Evolutionary conservation across 2,888 invertebrate species (phyloP), one percentile per base, ranked within the genome.

Genomic region (Druceiella hillmani): DNA sequence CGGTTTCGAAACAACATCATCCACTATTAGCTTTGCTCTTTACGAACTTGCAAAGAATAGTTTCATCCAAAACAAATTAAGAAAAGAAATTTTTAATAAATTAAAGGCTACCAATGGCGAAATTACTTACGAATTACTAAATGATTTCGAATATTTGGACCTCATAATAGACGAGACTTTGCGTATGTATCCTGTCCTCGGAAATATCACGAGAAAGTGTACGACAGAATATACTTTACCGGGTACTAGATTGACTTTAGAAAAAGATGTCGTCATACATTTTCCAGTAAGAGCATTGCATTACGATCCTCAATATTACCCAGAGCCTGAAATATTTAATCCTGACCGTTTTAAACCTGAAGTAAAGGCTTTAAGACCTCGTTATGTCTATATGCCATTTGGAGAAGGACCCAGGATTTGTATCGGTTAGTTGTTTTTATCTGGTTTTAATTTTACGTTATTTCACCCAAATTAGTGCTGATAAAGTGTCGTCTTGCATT

Each of bases 321-420:
- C 61, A 1, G 55, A 66, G 0, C 66, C 66, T 0, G 54, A 63
- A 3, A 26, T 47, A 36, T 68, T 48, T 36, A 46, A 41, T 0
- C 68, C 67, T 0, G 64, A 66, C 30, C 48, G 68, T 15, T 66
- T 66, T 44, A 40, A 59, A 1, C 50, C 50, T 0, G 59, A 56
- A 2, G 51, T 57, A 12, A 64, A 52, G 31, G 37, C 45, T 0
- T 52, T 56, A 9, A 52, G 66, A 2, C 56, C 43, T 12, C 62
- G 59, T 0, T 64, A 56, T 32, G 61, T 60, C 0, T 66, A 59
- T 40, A 45, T 64, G 31, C 64, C 66, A 1, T 68, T 66, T 39
- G 66, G 67, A 9, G 66, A 62, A 40, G 66, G 66, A 2, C 63
- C 58, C 0, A 55, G 66, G 40, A 50, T 56, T 27, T 67, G 67